A percentile compares a stretch with the other conserved stretches of the same genome.
Evolutionary conservation across 2,888 invertebrate genomes (phyloP).

Genomic region (Eupithecia tripunctaria): DNA sequence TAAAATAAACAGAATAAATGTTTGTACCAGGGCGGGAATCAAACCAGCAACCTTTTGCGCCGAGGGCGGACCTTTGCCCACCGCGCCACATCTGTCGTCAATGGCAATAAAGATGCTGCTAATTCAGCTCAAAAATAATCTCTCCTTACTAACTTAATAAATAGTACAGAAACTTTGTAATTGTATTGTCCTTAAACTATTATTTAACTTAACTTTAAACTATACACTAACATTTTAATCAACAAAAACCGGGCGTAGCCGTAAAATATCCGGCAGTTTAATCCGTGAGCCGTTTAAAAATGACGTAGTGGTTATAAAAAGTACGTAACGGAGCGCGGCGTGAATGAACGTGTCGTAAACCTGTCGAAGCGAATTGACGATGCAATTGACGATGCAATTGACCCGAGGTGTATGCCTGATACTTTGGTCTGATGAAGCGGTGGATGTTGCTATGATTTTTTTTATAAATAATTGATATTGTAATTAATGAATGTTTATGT

Average conservation of each 20-base stretch:
- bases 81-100: too few species aligned
- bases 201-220: background rate
- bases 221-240: slow-evolving; percentile 24
- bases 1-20: too few species aligned
- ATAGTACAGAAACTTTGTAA: background rate
- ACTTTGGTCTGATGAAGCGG: slow-evolving; percentile 20
- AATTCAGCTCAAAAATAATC: background rate
- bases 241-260: slow-evolving; percentile 25
- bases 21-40: too few species aligned
- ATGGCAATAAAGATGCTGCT: background rate
- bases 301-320: slow-evolving; percentile 78
- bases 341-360: slow-evolving; percentile 74
- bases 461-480: too few species aligned
- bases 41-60: too few species aligned
- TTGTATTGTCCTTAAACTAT: background rate
- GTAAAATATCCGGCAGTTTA: slow-evolving; percentile 39
- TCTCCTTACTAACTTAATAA: background rate
- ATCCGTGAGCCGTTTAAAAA: slow-evolving; percentile 65
- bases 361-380: slow-evolving; percentile 72
- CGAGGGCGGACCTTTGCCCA: too few species aligned
- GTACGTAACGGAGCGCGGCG: slow-evolving; percentile 69
- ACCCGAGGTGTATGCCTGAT: slow-evolving; percentile 42
- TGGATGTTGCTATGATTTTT: background rate
- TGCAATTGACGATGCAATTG: slow-evolving; percentile 66
- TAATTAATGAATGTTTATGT: too few species aligned